Conservation (phyloP, 2,888 invertebrate species). For the Icerya purchasi region DNA sequence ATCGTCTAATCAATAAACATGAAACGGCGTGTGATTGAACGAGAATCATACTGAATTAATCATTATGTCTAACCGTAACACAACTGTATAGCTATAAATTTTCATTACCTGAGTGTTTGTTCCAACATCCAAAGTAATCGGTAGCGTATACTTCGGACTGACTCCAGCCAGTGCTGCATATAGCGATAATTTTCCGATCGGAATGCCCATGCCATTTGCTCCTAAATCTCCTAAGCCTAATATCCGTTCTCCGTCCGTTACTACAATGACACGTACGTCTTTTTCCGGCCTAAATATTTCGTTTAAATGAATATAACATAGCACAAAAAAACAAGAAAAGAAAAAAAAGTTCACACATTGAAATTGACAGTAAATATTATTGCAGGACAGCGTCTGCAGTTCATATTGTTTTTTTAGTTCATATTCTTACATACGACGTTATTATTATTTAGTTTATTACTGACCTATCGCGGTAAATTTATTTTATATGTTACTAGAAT, state of each 20-base stretch:
- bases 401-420: too few relatives aligned
- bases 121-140: constrained; percentile 62
- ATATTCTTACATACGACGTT: too few relatives aligned
- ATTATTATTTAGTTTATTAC: too few relatives aligned
- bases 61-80: too few relatives aligned
- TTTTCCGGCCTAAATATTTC: constrained; percentile 71
- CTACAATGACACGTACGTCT: constrained; percentile 72
- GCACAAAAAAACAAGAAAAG: too few relatives aligned
- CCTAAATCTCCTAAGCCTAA: constrained; percentile 93
- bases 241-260: constrained; percentile 96
- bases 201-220: constrained; percentile 96
- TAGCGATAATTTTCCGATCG: constrained; percentile 85
- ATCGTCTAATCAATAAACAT: too few relatives aligned
- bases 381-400: neutral
- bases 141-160: constrained; percentile 84
- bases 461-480: too few relatives aligned
- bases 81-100: too few relatives aligned
- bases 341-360: neutral
- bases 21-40: too few relatives aligned
- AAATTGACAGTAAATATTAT: neutral
- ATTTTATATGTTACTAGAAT: too few relatives aligned
- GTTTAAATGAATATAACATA: too few relatives aligned
- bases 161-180: constrained; percentile 95
- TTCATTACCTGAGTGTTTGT: constrained; percentile 40
- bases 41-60: too few relatives aligned